phyloP scores from a whole-genome alignment of 2,113 vertebrate species.

The Neogobius melanostomus region DNA sequence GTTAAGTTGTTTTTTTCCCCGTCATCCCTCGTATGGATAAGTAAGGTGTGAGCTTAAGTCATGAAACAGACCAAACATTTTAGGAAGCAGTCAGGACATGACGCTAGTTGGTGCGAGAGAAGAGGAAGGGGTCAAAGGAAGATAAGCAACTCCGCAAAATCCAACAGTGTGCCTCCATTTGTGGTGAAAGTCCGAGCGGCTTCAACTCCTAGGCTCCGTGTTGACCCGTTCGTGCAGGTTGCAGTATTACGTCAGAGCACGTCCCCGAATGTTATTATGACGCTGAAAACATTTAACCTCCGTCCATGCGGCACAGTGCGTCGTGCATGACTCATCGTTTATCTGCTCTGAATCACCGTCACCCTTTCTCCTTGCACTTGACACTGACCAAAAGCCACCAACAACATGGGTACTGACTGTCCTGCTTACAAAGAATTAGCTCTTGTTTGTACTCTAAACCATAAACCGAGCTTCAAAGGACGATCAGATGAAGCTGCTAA shows the following conservation, averaged over 20 bases:
- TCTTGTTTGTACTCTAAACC: neutral
- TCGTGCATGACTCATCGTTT: neutral
- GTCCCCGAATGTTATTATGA: slow-evolving; percentile 2
- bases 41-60: too few relatives aligned
- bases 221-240: neutral
- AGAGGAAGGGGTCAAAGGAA: too few relatives aligned
- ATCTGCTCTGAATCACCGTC: neutral
- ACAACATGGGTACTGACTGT: neutral
- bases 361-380: neutral
- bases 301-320: neutral
- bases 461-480: neutral
- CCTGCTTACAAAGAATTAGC: neutral
- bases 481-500: neutral
- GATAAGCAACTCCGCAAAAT: too few relatives aligned
- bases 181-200: too few relatives aligned
- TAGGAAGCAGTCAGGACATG: too few relatives aligned
- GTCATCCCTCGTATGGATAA: too few relatives aligned
- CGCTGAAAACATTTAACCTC: neutral
- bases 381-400: neutral
- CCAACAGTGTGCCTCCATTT: too few relatives aligned
- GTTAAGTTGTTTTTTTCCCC: too few relatives aligned
- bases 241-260: neutral
- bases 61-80: too few relatives aligned
- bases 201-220: neutral
- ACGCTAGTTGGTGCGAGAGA: too few relatives aligned